Conservation (phyloP, 2,888 invertebrate species). For the Mycogona germanica region DNA sequence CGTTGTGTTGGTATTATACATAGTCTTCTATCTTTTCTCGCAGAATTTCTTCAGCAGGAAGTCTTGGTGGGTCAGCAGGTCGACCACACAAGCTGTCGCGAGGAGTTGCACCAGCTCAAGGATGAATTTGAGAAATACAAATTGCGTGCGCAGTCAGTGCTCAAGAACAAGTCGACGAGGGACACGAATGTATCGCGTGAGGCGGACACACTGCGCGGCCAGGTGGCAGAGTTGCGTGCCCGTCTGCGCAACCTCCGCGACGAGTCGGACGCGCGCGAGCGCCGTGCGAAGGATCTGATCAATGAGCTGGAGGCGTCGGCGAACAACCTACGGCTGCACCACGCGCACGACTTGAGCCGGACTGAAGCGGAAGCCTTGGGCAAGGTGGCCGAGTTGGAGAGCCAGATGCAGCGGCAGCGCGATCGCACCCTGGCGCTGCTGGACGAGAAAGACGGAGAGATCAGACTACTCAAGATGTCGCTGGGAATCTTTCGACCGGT, state of each 20-base stretch:
- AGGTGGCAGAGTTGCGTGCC: slow-evolving; percentile 52
- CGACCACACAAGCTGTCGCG: slow-evolving; percentile 46
- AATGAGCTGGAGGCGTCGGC: slow-evolving; percentile 27
- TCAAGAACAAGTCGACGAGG: slow-evolving; percentile 32
- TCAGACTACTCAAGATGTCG: slow-evolving; percentile 30
- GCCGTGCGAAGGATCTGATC: slow-evolving; percentile 44
- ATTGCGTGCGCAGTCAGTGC: slow-evolving; percentile 36
- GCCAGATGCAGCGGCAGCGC: slow-evolving; percentile 59
- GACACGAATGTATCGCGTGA: slow-evolving; percentile 21
- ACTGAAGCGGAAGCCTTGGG: slow-evolving; percentile 42
- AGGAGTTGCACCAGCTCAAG: slow-evolving; percentile 49
- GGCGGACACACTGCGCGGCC: slow-evolving; percentile 28
- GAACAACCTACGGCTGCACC: slow-evolving; percentile 29
- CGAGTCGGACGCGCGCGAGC: slow-evolving; percentile 50
- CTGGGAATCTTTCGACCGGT: slow-evolving; percentile 5
- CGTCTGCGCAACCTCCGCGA: slow-evolving; percentile 48
- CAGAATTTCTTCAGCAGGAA: slow-evolving; percentile 2
- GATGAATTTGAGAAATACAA: slow-evolving; percentile 56
- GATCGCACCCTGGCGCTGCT: slow-evolving; percentile 62
- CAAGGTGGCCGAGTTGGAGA: slow-evolving; percentile 48
- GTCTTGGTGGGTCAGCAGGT: not conserved
- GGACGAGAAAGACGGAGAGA: slow-evolving; percentile 57
- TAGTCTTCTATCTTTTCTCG: not conserved
- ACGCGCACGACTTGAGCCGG: slow-evolving; percentile 34
- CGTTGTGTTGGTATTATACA: no score